Evolutionary conservation across 2,888 invertebrate genomes (phyloP).

Genomic region (Chaetogeoica ovagalla): DNA sequence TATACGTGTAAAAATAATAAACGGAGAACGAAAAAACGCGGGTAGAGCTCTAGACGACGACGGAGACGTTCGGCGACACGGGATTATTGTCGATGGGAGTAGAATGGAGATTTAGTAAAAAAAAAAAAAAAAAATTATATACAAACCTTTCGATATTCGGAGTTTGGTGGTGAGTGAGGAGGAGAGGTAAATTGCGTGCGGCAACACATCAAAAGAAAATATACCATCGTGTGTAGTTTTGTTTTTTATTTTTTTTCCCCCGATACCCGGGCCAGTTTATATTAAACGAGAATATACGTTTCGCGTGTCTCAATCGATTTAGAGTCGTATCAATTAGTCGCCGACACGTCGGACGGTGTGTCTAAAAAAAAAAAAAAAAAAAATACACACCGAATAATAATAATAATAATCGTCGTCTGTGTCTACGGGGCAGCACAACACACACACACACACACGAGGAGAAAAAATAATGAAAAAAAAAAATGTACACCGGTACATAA

Average conservation of each 20-base stretch:
- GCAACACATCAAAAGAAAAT: constrained; percentile 30
- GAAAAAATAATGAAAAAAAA: background rate
- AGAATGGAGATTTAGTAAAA: background rate
- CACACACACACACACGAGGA: background rate
- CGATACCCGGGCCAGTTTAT: constrained; percentile 2
- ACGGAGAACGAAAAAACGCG: background rate
- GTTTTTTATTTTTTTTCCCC: constrained; percentile 1
- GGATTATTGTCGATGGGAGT: too few relatives aligned
- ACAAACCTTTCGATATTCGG: background rate
- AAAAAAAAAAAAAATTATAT: background rate
- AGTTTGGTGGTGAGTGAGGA: background rate
- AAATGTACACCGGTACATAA: too few relatives aligned
- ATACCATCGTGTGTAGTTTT: constrained; percentile 1
- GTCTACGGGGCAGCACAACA: constrained; percentile 21
- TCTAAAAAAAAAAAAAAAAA: background rate
- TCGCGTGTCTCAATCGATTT: constrained; percentile 52
- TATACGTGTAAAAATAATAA: too few relatives aligned
- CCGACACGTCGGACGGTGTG: constrained; percentile 11
- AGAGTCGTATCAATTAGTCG: constrained; percentile 40
- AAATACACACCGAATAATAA: background rate
- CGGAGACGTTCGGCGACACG: background rate
- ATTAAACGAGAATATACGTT: background rate
- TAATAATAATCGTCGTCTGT: constrained; percentile 16
- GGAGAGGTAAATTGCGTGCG: constrained; percentile 31
- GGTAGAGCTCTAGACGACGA: background rate